Conservation (phyloP, 2,113 vertebrate species). For the Lycocorax pyrrhopterus region DNA sequence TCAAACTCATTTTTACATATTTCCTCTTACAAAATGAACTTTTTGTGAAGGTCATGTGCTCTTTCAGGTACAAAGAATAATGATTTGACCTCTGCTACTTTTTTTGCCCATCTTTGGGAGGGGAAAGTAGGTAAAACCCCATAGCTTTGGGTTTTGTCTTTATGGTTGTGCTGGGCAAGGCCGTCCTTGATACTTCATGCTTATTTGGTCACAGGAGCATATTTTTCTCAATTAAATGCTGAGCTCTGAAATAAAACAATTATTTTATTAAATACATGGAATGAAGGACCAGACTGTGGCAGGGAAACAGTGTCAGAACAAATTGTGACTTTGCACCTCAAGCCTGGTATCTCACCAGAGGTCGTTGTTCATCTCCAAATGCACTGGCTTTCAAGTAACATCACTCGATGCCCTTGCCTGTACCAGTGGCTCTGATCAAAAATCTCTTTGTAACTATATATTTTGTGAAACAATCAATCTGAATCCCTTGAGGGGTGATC, state of each 20-base stretch:
- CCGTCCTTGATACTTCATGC: background rate
- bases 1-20: background rate
- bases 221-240: constrained; percentile 29
- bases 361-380: constrained; percentile 47
- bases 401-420: background rate
- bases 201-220: background rate
- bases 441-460: constrained; percentile 65
- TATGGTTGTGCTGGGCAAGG: background rate
- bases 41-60: background rate
- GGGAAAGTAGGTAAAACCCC: accelerated
- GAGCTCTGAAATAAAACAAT: background rate
- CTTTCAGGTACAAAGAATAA: background rate
- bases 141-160: background rate
- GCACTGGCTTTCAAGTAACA: constrained; percentile 33
- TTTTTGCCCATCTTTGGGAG: background rate
- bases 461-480: constrained; percentile 61
- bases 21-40: background rate
- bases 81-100: background rate
- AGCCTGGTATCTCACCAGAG: constrained; percentile 2
- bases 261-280: constrained; percentile 12
- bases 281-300: background rate
- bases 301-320: constrained; percentile 38
- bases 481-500: constrained; percentile 18
- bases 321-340: background rate
- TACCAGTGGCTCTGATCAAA: constrained; percentile 51